Evolutionary conservation across 2,797 vertebrate species (phyloP).

Genomic region (Aeoliscus strigatus): DNA sequence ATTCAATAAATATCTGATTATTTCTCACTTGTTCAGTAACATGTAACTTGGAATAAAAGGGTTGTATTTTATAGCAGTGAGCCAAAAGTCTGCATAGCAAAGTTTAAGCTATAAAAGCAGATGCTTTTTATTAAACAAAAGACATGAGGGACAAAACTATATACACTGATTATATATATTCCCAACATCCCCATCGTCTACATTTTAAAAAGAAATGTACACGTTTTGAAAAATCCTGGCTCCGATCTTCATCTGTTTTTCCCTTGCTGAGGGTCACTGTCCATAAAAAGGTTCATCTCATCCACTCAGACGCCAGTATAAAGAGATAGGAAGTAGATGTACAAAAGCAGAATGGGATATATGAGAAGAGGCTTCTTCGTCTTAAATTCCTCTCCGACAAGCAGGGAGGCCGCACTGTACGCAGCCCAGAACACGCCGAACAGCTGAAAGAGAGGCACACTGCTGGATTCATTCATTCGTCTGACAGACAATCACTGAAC

Average conservation of each 20-base stretch:
- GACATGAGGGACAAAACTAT: conserved; percentile 79
- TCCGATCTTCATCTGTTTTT: conserved; percentile 27
- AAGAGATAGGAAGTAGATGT: conserved; percentile 98
- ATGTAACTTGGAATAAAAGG: conserved; percentile 8
- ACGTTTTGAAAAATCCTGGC: conserved; percentile 36
- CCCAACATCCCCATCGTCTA: conserved; percentile 39
- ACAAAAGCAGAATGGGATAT: conserved; percentile 98
- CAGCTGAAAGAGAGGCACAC: conserved; percentile 71
- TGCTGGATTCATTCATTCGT: no score
- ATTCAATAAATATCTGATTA: conserved; percentile 8
- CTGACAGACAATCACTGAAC: neutral
- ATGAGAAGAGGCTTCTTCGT: conserved; percentile 99
- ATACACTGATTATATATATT: conserved; percentile 76
- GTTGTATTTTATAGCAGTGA: conserved; percentile 21
- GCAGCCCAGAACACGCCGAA: conserved; percentile 99
- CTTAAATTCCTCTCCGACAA: conserved; percentile 98
- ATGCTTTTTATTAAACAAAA: conserved; percentile 73
- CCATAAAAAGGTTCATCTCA: conserved; percentile 43
- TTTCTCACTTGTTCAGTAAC: conserved; percentile 5
- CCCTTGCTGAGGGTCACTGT: conserved; percentile 43
- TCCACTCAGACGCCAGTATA: conserved; percentile 92
- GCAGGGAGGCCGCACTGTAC: conserved; percentile 96
- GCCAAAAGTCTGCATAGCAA: conserved; percentile 47
- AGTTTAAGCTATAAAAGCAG: conserved; percentile 73
- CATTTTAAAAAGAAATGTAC: conserved; percentile 40